phyloP scores from a whole-genome alignment of 2,888 invertebrate species.

The Dolichopus griseipennis region DNA sequence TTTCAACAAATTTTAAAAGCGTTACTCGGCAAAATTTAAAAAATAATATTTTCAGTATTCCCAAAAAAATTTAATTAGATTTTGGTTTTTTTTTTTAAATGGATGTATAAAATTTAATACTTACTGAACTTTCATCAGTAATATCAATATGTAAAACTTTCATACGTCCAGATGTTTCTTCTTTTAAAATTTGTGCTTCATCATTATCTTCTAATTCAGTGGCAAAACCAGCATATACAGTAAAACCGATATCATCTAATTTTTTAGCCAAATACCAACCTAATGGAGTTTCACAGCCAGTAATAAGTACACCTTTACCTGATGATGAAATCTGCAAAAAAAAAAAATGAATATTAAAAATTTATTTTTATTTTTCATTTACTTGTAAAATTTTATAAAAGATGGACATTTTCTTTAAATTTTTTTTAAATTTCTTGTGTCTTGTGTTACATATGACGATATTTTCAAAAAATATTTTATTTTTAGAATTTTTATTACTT shows the following conservation, averaged over 20 bases:
- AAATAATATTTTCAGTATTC: too few relatives aligned
- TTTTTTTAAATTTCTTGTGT: too few relatives aligned
- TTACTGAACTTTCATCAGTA: conserved; percentile 63
- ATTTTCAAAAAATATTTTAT: too few relatives aligned
- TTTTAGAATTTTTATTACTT: too few relatives aligned
- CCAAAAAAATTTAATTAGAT: too few relatives aligned
- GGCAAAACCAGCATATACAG: conserved; percentile 75
- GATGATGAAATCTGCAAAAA: conserved; percentile 62
- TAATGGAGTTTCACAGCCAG: conserved; percentile 61
- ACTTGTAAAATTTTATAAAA: too few relatives aligned
- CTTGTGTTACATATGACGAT: too few relatives aligned
- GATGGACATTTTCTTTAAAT: too few relatives aligned
- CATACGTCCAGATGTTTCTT: conserved; percentile 65
- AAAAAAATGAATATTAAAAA: conserved; percentile 17
- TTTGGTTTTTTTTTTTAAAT: too few relatives aligned
- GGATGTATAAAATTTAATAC: conserved; percentile 16
- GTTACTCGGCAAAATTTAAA: too few relatives aligned
- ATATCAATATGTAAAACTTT: conserved; percentile 71
- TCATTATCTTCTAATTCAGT: conserved; percentile 57
- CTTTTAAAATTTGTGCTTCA: conserved; percentile 65
- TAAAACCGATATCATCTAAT: conserved; percentile 74
- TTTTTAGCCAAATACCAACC: conserved; percentile 58
- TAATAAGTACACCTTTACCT: conserved; percentile 74
- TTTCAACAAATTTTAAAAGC: too few relatives aligned
- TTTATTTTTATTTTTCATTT: too few relatives aligned